These are phyloP conservation scores for Bambusicola thoracicus DNA, from an alignment of 2,113 vertebrate species.

Conservation along the genomic window DNA sequence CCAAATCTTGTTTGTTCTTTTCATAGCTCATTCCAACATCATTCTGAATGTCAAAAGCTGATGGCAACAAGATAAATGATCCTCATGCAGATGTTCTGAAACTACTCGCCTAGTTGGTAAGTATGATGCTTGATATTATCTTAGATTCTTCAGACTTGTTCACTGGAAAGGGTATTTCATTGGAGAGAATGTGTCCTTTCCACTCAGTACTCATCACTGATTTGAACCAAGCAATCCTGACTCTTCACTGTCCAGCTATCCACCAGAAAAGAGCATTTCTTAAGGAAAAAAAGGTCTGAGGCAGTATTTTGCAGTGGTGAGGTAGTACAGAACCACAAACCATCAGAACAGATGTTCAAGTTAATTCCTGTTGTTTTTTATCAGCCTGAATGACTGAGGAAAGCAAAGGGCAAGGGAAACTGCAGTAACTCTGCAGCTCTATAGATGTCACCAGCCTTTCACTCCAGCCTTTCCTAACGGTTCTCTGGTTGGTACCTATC, in stretches of 20 bases:
- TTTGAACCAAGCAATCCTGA: neutral
- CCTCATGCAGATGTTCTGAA: neutral
- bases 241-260: neutral
- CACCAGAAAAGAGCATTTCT: neutral
- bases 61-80: neutral
- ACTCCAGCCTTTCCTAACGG: neutral
- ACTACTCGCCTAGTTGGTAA: neutral
- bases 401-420: neutral
- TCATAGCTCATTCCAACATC: neutral
- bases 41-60: neutral
- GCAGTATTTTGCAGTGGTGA: neutral
- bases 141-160: neutral
- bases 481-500: neutral
- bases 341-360: neutral
- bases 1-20: neutral
- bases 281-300: neutral
- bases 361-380: neutral
- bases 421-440: conserved; percentile 31
- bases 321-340: neutral
- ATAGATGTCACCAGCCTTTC: conserved; percentile 55
- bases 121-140: neutral
- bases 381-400: neutral
- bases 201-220: neutral
- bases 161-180: neutral
- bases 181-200: neutral